Base-by-base conservation (phyloP, 92 coral and sea anemone genomes). In the Parazoanthus atlanticus region DNA sequence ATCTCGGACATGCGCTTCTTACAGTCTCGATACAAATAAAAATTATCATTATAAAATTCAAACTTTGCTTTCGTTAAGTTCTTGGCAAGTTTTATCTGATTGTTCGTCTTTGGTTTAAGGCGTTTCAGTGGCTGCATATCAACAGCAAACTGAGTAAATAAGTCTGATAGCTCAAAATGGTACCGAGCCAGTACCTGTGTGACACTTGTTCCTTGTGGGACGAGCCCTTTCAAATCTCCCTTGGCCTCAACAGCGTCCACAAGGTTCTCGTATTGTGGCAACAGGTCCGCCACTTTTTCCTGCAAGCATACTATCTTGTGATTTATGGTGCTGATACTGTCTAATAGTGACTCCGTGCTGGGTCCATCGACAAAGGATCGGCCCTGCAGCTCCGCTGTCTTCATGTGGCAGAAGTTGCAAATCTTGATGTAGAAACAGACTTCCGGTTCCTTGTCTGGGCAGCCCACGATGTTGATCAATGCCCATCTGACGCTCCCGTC, bases 101-200 rank as follows among this genome's bases (percentile, higher is more conserved):
- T 89, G 83, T 93, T 92, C 13, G 99, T 95, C 76, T 86, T 91
- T 16, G 99, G 99, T 70, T 91, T 93, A 33, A 97, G 96, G 76
- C 93, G 93, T 80, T 92, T 94, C 30, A 95, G 34, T n/a, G 98
- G 87, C 88, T 97, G 99, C 93, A 97, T 89, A 61, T 94, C 98
- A 13, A 97, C 92, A 7, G 99, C 99, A 93, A 94, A 97, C 91
- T 97, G 96, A 16, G 99, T 97, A 61, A 97, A 97, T n/a, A 94
- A 85, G 74, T 97, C 99, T 19, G 99, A 97, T 41, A 96, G 89
- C 74, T 97, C 99, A 17, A 93, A 67, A 86, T 95, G 95, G 40
- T 95, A 97, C 64, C 93, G 93, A n/a, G 99, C 99, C 32, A 97
- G 89, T 4, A 92, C 88, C 76, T 97, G 96, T 8, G 98, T 97